These are phyloP conservation scores for Esox niger DNA, from an alignment of 2,113 vertebrate species.

Conservation along the genomic window DNA sequence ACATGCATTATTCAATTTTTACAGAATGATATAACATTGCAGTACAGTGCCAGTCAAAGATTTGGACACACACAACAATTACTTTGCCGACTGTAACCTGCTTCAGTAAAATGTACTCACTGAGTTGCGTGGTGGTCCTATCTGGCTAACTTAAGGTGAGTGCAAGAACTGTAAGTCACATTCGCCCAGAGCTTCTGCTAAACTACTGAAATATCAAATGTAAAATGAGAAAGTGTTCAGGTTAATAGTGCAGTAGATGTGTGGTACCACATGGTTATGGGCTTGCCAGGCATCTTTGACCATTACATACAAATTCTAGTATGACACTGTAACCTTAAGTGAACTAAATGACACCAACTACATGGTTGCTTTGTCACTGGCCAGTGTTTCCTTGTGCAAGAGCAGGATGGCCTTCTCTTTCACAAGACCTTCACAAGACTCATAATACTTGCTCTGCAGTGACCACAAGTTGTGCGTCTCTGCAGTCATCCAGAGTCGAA, in stretches of 20 bases:
- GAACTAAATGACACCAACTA: not conserved
- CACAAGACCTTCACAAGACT: conserved; percentile 55
- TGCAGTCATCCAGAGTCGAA: conserved; percentile 58
- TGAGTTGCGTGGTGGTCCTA: too few species aligned
- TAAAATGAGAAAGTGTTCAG: too few species aligned
- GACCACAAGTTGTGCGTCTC: conserved; percentile 62
- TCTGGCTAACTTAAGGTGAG: too few species aligned
- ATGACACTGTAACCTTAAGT: not conserved
- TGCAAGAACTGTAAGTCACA: too few species aligned
- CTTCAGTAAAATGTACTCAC: too few species aligned
- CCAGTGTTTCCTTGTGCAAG: conserved; percentile 47
- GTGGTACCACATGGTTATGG: not conserved
- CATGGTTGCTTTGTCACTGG: conserved; percentile 12
- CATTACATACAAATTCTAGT: too few species aligned
- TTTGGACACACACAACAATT: too few species aligned
- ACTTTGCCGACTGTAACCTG: too few species aligned
- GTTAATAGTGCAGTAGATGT: too few species aligned
- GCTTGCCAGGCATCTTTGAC: not conserved
- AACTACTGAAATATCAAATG: too few species aligned
- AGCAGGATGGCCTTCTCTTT: conserved; percentile 36
- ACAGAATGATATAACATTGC: not conserved
- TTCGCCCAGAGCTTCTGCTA: too few species aligned
- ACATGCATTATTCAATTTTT: not conserved
- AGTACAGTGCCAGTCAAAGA: too few species aligned
- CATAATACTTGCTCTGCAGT: conserved; percentile 51